Percentiles rank a stretch among this genome's conserved stretches.
These are phyloP conservation scores for Eptatretus atami DNA, from an alignment of 2,797 vertebrate species.

Conservation along the genomic window DNA sequence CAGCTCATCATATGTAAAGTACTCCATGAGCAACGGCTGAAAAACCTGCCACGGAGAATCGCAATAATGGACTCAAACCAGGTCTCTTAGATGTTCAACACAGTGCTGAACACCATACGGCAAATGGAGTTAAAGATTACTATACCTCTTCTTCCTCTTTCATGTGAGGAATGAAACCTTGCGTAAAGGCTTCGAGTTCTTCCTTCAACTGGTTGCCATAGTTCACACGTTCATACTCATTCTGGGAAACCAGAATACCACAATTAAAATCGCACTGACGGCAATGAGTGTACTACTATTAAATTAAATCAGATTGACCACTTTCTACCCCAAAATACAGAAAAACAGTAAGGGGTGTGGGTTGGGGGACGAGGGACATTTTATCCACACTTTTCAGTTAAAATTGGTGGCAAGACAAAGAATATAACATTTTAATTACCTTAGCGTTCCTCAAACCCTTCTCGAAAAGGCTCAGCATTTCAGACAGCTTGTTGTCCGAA, in stretches of 20 bases:
- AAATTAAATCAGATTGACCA: no score
- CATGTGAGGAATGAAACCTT: slow-evolving; percentile 96
- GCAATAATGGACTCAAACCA: background rate
- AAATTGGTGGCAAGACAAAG: background rate
- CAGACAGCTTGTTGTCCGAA: slow-evolving; percentile 84
- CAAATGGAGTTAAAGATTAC: slow-evolving; percentile 6
- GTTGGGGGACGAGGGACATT: no score
- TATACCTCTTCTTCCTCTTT: slow-evolving; percentile 93
- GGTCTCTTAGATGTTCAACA: background rate
- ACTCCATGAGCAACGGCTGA: slow-evolving; percentile 97
- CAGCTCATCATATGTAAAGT: slow-evolving; percentile 85
- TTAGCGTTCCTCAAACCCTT: slow-evolving; percentile 70
- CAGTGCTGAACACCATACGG: no score
- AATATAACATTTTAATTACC: slow-evolving; percentile 17
- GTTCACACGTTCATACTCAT: slow-evolving; percentile 80
- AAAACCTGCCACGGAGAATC: slow-evolving; percentile 34
- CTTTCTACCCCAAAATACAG: no score
- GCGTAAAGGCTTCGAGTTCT: slow-evolving; percentile 69
- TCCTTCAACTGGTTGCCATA: slow-evolving; percentile 89
- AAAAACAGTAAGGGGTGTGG: no score
- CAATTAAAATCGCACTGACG: no score
- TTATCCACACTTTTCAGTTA: no score
- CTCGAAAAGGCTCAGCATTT: slow-evolving; percentile 83
- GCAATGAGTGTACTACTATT: no score
- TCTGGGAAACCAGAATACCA: slow-evolving; percentile 16